A percentile compares a stretch with the other conserved stretches of the same genome.
These are phyloP conservation scores for Agriopis aurantiaria DNA, from an alignment of 2,888 invertebrate genomes.

Conservation along the genomic window DNA sequence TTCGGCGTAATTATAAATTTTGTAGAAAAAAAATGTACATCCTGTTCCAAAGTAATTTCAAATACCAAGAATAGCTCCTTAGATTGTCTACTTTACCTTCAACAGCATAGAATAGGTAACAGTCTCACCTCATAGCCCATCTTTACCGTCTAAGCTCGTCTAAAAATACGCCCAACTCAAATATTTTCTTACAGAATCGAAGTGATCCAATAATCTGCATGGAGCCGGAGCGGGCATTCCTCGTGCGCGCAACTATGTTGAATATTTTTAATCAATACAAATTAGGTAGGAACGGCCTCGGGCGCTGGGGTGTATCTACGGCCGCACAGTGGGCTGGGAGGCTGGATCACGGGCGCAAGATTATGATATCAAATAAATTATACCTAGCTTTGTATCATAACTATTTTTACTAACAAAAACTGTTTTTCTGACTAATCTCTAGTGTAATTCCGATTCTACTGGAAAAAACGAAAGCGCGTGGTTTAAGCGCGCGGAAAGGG, in stretches of 20 bases:
- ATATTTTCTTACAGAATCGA: constrained; percentile 63
- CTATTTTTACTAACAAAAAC: background rate
- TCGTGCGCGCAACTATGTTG: constrained; percentile 76
- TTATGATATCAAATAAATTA: background rate
- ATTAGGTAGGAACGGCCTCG: constrained; percentile 79
- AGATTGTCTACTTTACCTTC: background rate
- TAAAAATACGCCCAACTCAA: constrained; percentile 46
- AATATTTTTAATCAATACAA: constrained; percentile 87
- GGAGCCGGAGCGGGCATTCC: constrained; percentile 64
- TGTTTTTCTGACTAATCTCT: too few relatives aligned
- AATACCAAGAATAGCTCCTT: too few relatives aligned
- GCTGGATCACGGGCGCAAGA: background rate
- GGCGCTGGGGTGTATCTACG: constrained; percentile 64
- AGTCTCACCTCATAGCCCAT: background rate
- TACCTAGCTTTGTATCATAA: background rate
- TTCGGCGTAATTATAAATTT: too few relatives aligned
- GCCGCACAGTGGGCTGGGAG: constrained; percentile 52
- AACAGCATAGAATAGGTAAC: constrained; percentile 1
- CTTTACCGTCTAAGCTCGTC: constrained; percentile 35
- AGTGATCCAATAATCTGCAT: constrained; percentile 69
- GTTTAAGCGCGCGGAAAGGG: too few relatives aligned
- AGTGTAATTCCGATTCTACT: too few relatives aligned
- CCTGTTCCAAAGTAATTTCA: background rate
- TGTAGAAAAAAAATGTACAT: too few relatives aligned
- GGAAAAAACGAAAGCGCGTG: too few relatives aligned